A percentile compares a stretch with the other conserved stretches of the same genome.
Evolutionary conservation across 2,797 vertebrate genomes (phyloP).

Genomic region (Salmo trutta): DNA sequence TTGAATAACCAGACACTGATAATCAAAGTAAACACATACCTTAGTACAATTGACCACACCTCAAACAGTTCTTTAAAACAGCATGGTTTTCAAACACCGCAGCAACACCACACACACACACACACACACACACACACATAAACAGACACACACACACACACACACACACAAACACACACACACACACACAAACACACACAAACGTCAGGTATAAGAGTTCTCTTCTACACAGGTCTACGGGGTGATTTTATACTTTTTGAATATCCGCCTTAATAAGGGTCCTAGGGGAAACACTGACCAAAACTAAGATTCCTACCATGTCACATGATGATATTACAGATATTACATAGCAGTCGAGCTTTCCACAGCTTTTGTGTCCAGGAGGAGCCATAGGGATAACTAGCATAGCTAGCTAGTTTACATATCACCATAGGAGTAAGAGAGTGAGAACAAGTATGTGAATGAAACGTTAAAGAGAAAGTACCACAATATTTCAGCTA

Average conservation of each 20-base stretch:
- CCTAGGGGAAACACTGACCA: neutral
- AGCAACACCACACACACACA: too few species aligned
- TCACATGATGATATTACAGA: neutral
- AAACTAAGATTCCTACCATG: neutral
- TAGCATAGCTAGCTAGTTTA: neutral
- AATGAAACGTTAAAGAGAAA: neutral
- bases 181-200: too few species aligned
- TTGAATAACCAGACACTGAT: neutral
- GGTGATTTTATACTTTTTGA: neutral
- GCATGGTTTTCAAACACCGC: neutral
- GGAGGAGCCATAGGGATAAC: neutral
- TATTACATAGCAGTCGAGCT: neutral
- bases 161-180: too few species aligned
- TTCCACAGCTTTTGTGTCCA: neutral
- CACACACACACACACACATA: too few species aligned
- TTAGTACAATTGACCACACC: neutral
- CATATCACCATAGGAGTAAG: neutral
- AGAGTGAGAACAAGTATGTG: neutral
- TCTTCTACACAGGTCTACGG: neutral
- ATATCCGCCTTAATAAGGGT: too few species aligned
- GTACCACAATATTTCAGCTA: neutral
- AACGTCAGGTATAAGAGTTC: neutral
- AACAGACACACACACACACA: too few species aligned
- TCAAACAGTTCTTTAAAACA: neutral
- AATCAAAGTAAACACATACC: neutral